These are phyloP conservation scores for Yoshiicerus persimilis DNA, from an alignment of 1,140 invertebrate genomes.

Conservation along the genomic window DNA sequence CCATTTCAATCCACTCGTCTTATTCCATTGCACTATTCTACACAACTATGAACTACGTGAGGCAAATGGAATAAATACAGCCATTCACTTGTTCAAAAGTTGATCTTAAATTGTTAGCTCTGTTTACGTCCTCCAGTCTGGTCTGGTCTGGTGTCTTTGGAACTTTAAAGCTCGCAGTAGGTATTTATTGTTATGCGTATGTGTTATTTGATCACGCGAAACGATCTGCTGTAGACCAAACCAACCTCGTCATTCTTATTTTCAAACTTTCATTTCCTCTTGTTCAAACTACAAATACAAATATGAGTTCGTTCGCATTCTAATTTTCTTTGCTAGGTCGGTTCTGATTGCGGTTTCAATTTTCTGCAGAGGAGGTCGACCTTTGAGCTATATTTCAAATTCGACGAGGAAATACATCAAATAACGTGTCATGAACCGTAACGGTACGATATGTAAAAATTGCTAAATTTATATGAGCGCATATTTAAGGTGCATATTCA, in stretches of 20 bases:
- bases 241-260: background rate
- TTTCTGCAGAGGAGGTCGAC: background rate
- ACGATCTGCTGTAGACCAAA: background rate
- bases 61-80: background rate
- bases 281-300: background rate
- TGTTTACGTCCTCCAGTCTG: background rate
- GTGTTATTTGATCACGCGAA: background rate
- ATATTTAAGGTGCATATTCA: background rate
- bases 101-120: background rate
- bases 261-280: constrained; percentile 4
- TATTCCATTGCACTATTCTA: background rate
- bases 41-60: background rate
- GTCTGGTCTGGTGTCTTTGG: too few species aligned
- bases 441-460: background rate
- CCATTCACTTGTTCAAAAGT: background rate
- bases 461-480: too few species aligned
- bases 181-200: background rate
- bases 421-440: background rate
- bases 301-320: background rate
- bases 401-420: background rate
- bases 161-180: background rate
- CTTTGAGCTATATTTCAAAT: background rate
- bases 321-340: background rate
- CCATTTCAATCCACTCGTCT: background rate
- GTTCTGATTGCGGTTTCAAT: constrained; percentile 6